phyloP scores from a whole-genome alignment of 2,113 vertebrate genomes.

The Myiagra hebetior region DNA sequence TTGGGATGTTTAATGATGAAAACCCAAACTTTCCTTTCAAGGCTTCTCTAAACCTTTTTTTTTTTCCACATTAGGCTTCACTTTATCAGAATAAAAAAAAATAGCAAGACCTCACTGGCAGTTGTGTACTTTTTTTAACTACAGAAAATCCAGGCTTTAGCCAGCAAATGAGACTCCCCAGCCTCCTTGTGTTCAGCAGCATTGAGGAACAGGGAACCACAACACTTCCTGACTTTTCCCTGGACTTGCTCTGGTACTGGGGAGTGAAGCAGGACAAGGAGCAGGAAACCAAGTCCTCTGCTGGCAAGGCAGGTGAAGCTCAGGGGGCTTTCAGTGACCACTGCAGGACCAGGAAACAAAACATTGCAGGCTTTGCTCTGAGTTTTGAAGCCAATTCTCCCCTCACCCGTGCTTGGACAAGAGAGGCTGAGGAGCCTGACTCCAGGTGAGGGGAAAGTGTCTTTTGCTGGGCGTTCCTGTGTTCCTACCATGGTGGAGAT shows the following conservation, averaged over 20 bases:
- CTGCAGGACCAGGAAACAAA: neutral
- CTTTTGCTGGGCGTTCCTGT: neutral
- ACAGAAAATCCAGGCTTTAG: neutral
- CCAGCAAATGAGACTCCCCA: neutral
- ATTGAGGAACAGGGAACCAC: neutral
- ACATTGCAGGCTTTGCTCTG: neutral
- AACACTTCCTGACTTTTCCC: neutral
- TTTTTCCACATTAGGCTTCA: neutral
- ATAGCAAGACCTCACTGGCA: fast-evolving
- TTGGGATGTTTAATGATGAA: neutral
- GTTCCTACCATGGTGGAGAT: fast-evolving
- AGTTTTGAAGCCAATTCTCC: neutral
- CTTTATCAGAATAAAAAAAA: neutral
- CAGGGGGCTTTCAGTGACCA: neutral
- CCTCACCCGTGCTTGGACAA: neutral
- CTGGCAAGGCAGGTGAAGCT: neutral
- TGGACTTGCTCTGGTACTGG: neutral
- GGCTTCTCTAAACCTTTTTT: neutral
- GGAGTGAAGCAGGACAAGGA: neutral
- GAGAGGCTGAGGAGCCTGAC: neutral
- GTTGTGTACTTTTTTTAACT: neutral
- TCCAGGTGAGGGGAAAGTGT: neutral
- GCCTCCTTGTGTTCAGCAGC: neutral
- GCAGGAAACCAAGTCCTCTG: neutral
- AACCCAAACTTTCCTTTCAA: neutral